These are phyloP conservation scores for Burhinus bistriatus DNA, from an alignment of 2,113 vertebrate species.

Conservation along the genomic window DNA sequence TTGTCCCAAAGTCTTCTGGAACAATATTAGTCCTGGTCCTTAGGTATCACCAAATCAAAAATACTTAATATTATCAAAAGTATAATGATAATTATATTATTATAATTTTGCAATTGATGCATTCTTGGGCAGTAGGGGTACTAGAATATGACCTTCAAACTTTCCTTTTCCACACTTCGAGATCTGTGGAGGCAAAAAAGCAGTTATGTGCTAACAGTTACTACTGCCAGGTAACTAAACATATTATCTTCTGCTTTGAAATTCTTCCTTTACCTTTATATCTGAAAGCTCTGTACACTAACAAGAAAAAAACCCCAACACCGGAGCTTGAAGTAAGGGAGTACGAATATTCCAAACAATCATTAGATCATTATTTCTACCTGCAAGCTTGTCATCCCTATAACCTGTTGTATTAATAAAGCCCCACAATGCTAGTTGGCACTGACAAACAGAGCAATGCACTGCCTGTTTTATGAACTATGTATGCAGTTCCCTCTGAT, in stretches of 20 bases:
- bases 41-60: background rate
- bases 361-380: slow-evolving; percentile 47
- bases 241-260: background rate
- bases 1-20: background rate
- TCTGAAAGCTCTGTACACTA: background rate
- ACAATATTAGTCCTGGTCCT: background rate
- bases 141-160: background rate
- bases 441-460: background rate
- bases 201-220: background rate
- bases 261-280: background rate
- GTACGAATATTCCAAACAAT: slow-evolving; percentile 15
- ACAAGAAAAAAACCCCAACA: background rate
- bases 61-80: background rate
- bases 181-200: background rate
- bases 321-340: background rate
- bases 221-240: background rate
- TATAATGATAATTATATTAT: no score
- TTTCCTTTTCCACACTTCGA: background rate
- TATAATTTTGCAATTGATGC: background rate
- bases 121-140: background rate
- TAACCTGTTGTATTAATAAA: slow-evolving; percentile 53
- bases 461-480: slow-evolving; percentile 28
- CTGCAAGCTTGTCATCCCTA: slow-evolving; percentile 41
- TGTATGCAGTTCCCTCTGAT: background rate
- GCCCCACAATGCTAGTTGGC: background rate